Evolutionary conservation across 2,797 vertebrate genomes (phyloP).

Genomic region (Thunnus albacares): DNA sequence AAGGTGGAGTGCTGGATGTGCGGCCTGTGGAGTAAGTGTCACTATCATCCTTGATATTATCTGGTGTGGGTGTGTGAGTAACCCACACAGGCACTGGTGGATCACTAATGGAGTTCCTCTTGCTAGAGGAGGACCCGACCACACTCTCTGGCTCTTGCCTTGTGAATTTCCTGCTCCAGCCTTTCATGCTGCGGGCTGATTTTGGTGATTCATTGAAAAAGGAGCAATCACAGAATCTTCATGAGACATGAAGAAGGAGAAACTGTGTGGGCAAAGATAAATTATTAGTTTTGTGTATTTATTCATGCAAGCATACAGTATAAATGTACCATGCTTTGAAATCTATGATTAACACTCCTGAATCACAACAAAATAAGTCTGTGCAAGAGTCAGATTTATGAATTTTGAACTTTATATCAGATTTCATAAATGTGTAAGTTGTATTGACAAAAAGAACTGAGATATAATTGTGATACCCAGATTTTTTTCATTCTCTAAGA

Average conservation of each 20-base stretch:
- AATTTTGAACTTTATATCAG: background rate
- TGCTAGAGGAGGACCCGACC: slow-evolving; percentile 47
- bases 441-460: background rate
- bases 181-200: slow-evolving; percentile 68
- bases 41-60: slow-evolving; percentile 52
- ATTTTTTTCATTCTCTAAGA: background rate
- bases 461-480: background rate
- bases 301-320: background rate
- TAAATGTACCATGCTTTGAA: background rate
- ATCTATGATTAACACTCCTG: slow-evolving; percentile 14
- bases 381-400: background rate
- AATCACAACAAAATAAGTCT: background rate
- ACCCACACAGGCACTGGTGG: slow-evolving; percentile 67
- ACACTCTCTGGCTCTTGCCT: slow-evolving; percentile 40
- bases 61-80: slow-evolving; percentile 63
- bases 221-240: slow-evolving; percentile 3
- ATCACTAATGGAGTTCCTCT: slow-evolving; percentile 53
- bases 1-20: slow-evolving; percentile 47
- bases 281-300: slow-evolving; percentile 14
- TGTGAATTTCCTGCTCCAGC: slow-evolving; percentile 55
- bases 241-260: background rate
- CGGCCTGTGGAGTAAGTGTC: slow-evolving; percentile 19
- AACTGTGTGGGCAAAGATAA: slow-evolving; percentile 13
- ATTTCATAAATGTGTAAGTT: background rate
- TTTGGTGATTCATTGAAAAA: slow-evolving; percentile 40